Conservation (phyloP, 1,140 invertebrate species). For the Plectrocnemia conspersa region DNA sequence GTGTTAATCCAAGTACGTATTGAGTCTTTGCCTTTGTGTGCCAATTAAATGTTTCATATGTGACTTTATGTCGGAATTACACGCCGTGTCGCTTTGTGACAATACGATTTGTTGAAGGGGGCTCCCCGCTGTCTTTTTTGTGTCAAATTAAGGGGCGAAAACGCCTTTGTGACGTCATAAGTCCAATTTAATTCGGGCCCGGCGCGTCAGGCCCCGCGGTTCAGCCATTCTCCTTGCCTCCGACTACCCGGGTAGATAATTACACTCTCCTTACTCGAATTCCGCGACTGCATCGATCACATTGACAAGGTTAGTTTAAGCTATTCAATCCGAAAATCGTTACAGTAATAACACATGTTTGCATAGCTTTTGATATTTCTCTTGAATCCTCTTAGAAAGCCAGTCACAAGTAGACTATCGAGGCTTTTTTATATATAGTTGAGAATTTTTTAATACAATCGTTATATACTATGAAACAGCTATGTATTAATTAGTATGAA, state of each 20-base stretch:
- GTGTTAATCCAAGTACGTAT: no score
- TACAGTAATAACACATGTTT: no score
- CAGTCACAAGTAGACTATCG: no score
- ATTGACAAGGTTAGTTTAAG: no score
- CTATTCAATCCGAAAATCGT: no score
- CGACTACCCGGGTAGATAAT: slow-evolving; percentile 7
- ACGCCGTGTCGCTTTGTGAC: slow-evolving; percentile 12
- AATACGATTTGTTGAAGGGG: slow-evolving; percentile 10
- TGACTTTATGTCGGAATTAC: slow-evolving; percentile 16
- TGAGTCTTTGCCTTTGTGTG: slow-evolving; percentile 5
- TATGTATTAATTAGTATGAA: no score
- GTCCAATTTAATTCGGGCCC: slow-evolving; percentile 34
- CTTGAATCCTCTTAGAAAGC: no score
- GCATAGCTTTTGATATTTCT: no score
- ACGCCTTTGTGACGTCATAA: slow-evolving; percentile 36
- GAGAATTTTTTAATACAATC: no score
- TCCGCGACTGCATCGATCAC: no score
- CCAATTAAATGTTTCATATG: slow-evolving; percentile 22
- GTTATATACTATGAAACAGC: no score
- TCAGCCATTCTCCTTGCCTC: background rate
- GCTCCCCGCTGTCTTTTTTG: slow-evolving; percentile 22
- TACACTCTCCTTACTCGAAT: slow-evolving; percentile 3
- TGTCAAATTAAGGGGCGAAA: slow-evolving; percentile 32
- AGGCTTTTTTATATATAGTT: no score
- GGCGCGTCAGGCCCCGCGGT: slow-evolving; percentile 11